phyloP scores from a whole-genome alignment of 1,140 invertebrate genomes.

The Rhynchophorus ferrugineus region DNA sequence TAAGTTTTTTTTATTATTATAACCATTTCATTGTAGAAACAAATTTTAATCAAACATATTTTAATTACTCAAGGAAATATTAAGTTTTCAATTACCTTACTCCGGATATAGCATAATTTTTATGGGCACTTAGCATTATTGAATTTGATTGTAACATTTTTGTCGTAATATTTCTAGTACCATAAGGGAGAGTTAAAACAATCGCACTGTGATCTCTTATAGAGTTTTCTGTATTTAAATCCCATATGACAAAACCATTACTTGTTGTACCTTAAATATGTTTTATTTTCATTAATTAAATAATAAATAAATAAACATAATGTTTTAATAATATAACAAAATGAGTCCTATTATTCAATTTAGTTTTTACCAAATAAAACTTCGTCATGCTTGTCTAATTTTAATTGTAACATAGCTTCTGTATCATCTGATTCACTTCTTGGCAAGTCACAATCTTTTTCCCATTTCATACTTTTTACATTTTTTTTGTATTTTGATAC shows the following conservation, averaged over 20 bases:
- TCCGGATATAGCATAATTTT: conserved; percentile 89
- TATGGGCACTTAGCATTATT: conserved; percentile 80
- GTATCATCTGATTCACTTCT: conserved; percentile 59
- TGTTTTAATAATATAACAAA: too few species aligned
- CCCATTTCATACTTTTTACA: conserved; percentile 51
- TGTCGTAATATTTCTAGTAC: conserved; percentile 87
- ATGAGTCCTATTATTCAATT: too few species aligned
- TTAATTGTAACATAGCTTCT: conserved; percentile 73
- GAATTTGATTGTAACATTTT: conserved; percentile 83
- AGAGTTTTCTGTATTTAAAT: conserved; percentile 44
- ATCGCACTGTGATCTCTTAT: conserved; percentile 47
- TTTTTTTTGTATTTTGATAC: conserved; percentile 50
- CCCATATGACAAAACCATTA: conserved; percentile 74
- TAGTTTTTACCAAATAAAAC: conserved; percentile 66
- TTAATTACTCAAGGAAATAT: too few species aligned
- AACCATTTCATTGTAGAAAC: background rate
- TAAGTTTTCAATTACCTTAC: conserved; percentile 56
- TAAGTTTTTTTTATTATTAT: conserved; percentile 7
- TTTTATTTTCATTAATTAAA: background rate
- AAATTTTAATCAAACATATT: too few species aligned
- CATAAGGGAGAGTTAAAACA: conserved; percentile 74
- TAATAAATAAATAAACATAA: too few species aligned
- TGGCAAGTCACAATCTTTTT: conserved; percentile 50
- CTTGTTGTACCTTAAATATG: conserved; percentile 59
- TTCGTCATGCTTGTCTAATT: conserved; percentile 71